These are phyloP conservation scores for Anarhynchus alexandrinus DNA, from an alignment of 2,113 vertebrate genomes.

Conservation along the genomic window DNA sequence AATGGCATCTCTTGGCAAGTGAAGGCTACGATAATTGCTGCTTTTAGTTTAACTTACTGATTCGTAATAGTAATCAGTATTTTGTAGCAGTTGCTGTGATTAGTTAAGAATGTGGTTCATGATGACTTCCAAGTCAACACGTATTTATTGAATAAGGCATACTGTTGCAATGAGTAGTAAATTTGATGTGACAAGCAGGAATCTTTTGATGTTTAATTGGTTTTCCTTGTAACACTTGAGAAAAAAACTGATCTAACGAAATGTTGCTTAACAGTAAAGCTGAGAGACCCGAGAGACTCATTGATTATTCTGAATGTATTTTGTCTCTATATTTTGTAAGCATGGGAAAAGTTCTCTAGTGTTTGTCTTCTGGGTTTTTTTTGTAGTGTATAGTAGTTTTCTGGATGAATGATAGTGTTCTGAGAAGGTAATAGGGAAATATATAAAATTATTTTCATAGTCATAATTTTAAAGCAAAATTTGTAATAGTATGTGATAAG, in stretches of 20 bases:
- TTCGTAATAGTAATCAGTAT: conserved; percentile 17
- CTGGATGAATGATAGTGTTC: not conserved
- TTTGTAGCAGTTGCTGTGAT: not conserved
- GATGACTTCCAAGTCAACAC: not conserved
- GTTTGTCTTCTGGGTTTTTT: not conserved
- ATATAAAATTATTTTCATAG: not conserved
- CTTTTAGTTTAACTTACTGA: not conserved
- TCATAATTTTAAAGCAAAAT: not conserved
- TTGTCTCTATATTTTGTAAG: not conserved
- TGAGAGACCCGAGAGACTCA: not conserved
- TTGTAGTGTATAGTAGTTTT: not conserved
- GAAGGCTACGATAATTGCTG: not conserved
- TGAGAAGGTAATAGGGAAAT: not conserved
- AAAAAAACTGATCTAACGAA: not conserved
- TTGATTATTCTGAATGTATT: not conserved
- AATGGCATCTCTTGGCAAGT: not conserved
- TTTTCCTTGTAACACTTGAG: conserved; percentile 3
- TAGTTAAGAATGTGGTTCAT: conserved; percentile 26
- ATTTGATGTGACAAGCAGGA: conserved; percentile 3
- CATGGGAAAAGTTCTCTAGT: not conserved
- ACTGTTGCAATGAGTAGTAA: not conserved
- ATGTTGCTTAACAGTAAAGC: not conserved
- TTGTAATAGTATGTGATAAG: not conserved
- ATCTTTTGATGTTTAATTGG: conserved; percentile 42
- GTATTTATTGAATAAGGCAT: not conserved